Evolutionary conservation across 2,888 invertebrate genomes (phyloP).

Genomic region (Nasonovia ribisnigri): DNA sequence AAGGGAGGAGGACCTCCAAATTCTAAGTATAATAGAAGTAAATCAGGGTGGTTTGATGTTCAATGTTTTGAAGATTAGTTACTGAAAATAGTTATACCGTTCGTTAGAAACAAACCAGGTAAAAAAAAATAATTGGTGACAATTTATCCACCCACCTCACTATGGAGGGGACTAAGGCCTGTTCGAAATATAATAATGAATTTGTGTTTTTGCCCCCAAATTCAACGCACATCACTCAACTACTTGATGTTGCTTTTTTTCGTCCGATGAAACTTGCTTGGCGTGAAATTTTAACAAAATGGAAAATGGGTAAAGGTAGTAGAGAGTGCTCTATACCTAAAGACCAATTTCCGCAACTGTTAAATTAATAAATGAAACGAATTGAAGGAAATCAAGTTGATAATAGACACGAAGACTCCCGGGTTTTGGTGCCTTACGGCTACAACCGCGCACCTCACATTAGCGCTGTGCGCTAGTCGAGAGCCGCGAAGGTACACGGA

Average conservation of each 20-base stretch:
- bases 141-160: constrained; percentile 63
- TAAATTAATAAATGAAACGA: constrained; percentile 34
- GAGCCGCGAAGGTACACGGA: too few species aligned
- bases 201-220: too few species aligned
- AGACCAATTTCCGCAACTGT: constrained; percentile 53
- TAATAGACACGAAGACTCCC: too few species aligned
- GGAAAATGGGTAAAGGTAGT: constrained; percentile 18
- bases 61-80: constrained; percentile 67
- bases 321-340: constrained; percentile 50
- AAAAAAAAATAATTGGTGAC: neutral
- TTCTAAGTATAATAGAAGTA: constrained; percentile 68
- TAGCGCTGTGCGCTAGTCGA: too few species aligned
- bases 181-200: too few species aligned
- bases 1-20: constrained; percentile 65
- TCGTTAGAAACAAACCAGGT: too few species aligned
- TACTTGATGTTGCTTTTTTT: too few species aligned
- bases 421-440: too few species aligned
- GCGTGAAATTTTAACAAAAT: constrained; percentile 62
- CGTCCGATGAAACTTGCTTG: constrained; percentile 65
- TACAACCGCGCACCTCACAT: too few species aligned
- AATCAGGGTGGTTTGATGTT: constrained; percentile 69
- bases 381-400: constrained; percentile 42
- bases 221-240: too few species aligned
- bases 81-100: too few species aligned
- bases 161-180: constrained; percentile 56